These are phyloP conservation scores for Chloropsis hardwickii DNA, from an alignment of 2,113 vertebrate species.

Conservation along the genomic window DNA sequence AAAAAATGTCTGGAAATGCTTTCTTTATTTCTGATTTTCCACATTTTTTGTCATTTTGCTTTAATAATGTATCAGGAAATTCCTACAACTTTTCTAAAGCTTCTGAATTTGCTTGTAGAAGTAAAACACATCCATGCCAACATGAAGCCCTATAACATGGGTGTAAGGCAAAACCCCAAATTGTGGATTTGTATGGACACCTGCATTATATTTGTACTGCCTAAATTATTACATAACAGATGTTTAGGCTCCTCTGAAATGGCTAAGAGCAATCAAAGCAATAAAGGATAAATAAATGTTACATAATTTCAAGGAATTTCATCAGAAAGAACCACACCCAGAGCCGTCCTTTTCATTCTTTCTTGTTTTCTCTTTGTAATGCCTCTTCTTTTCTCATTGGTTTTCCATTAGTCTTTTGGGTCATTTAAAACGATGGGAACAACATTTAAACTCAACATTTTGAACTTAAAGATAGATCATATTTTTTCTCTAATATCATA, in stretches of 20 bases:
- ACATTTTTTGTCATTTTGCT: not conserved
- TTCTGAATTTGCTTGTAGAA: not conserved
- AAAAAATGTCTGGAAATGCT: not conserved
- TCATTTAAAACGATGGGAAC: not conserved
- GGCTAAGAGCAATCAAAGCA: not conserved
- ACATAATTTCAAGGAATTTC: not conserved
- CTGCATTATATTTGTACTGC: not conserved
- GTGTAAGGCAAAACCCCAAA: not conserved
- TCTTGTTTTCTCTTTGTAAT: not conserved
- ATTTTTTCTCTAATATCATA: not conserved
- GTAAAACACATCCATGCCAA: not conserved
- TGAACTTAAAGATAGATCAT: not conserved
- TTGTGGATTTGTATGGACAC: not conserved
- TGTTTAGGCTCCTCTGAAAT: not conserved
- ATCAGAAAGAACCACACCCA: not conserved
- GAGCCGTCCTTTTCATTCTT: not conserved
- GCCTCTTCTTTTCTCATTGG: not conserved
- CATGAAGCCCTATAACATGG: not conserved
- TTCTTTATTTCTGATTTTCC: not conserved
- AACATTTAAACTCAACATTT: not conserved
- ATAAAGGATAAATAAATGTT: not conserved
- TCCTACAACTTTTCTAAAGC: not conserved
- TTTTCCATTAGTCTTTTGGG: not conserved
- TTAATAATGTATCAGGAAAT: not conserved
- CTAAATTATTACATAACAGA: not conserved